Evolutionary conservation across 2,888 invertebrate species (phyloP), one percentile per base, ranked within the genome.

Genomic region (Thereva nobilitata): DNA sequence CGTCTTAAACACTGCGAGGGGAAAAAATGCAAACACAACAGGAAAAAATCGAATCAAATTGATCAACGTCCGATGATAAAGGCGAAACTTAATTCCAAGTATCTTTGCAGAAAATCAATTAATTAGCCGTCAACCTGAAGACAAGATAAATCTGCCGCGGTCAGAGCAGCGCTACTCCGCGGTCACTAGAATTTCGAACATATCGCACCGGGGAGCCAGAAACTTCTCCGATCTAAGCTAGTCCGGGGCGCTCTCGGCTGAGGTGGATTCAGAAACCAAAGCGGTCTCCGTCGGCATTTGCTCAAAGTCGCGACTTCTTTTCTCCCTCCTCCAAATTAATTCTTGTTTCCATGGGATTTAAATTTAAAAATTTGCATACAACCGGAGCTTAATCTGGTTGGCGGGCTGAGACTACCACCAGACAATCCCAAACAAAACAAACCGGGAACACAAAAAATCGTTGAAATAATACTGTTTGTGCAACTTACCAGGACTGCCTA

Each of bases 401-500:
- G 65, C 65, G 65, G 56, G 47, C 49, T 34, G 5, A n/a, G n/a
- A 12, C 12, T 38, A 41, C 66, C 57, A 47, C 52, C 44, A 57
- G 57, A 45, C 57, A 41, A 59, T 35, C n/a, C 34, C 12, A 55
- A 55, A 34, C 40, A 12, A 41, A 41, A n/a, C 9, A 53, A 52
- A 42, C 6, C 38, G 35, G 8, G 23, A 59, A 44, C 3, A 57
- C 41, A 35, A 47, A 35, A 49, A 47, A 49, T 44, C 23, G 1
- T 2, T 23, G 23, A 23, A 35, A 52, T 42, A 34, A 54, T 47
- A 64, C 50, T 45, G 34, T 34, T 47, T 34, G 35, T 47, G 45
- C 47, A 52, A 83, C 81, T 83, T 83, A 87, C 87, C 87, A 81
- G 93, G 93, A 86, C 93, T 93, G 83, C 93, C 93, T 82, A 93